A percentile compares a stretch with the other conserved stretches of the same genome.
Conservation (phyloP, 2,797 vertebrate genomes). For the Coreius guichenoti region DNA sequence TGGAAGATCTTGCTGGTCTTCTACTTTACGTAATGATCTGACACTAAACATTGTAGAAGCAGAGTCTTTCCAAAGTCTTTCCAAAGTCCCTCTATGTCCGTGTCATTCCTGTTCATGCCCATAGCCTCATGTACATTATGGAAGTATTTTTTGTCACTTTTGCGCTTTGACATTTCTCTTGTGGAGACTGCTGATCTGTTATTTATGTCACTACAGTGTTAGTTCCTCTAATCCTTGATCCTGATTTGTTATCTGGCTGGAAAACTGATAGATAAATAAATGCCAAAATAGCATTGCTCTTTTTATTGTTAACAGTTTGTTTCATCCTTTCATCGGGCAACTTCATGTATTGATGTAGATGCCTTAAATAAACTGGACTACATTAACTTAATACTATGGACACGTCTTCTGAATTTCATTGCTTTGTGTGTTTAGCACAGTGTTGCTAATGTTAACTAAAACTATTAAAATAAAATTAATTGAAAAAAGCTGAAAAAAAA, state of each 20-base stretch:
- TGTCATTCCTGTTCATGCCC: constrained; percentile 22
- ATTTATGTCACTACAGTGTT: constrained; percentile 62
- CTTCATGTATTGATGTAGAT: constrained; percentile 68
- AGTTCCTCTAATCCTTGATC: constrained; percentile 51
- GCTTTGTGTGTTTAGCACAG: constrained; percentile 4
- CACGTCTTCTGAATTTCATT: neutral
- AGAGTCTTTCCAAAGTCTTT: constrained; percentile 14
- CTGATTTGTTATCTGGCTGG: constrained; percentile 50
- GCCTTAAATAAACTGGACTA: constrained; percentile 67
- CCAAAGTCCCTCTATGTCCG: constrained; percentile 13
- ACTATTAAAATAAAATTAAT: no score
- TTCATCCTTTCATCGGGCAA: constrained; percentile 65
- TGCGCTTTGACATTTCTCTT: constrained; percentile 58
- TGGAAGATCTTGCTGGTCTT: constrained; percentile 3
- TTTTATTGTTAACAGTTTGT: constrained; percentile 54
- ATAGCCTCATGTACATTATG: constrained; percentile 52
- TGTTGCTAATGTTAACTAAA: neutral
- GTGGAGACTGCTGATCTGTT: constrained; percentile 59
- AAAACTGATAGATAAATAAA: constrained; percentile 53
- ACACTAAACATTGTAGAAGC: constrained; percentile 25
- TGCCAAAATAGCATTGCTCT: constrained; percentile 61
- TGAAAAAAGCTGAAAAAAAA: no score
- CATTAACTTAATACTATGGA: constrained; percentile 47
- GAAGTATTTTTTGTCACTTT: constrained; percentile 58
- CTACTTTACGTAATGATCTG: neutral